These are phyloP conservation scores for Prionailurus viverrinus DNA, from an alignment of 2,113 vertebrate genomes.

Conservation along the genomic window DNA sequence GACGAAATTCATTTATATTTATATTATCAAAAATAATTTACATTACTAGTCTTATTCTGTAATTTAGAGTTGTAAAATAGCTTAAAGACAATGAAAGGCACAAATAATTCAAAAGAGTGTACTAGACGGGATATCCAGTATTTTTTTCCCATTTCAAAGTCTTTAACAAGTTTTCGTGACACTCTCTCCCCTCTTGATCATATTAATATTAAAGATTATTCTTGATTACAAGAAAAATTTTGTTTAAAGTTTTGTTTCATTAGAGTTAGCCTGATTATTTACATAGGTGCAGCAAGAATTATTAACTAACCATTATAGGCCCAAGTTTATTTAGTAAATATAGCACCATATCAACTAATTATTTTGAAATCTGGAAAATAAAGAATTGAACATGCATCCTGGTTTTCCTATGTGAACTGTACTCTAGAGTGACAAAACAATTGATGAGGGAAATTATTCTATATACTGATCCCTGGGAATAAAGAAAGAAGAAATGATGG, in stretches of 20 bases:
- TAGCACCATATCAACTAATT: neutral
- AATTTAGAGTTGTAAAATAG: neutral
- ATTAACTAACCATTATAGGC: neutral
- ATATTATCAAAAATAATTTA: neutral
- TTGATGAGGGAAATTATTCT: neutral
- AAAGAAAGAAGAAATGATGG: neutral
- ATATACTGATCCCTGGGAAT: neutral
- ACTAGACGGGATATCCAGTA: neutral
- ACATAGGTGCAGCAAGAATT: neutral
- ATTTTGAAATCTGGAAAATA: slow-evolving; percentile 3
- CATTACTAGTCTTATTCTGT: neutral
- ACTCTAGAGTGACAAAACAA: neutral
- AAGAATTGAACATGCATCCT: neutral
- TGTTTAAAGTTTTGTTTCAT: neutral
- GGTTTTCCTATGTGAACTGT: neutral
- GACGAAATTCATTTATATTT: neutral
- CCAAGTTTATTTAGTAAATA: neutral
- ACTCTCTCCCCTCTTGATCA: neutral
- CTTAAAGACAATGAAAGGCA: neutral
- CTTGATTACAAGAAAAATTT: neutral
- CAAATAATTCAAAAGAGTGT: neutral
- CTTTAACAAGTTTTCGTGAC: slow-evolving; percentile 15
- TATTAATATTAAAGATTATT: neutral
- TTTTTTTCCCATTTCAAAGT: neutral
- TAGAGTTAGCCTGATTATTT: neutral